Conservation (phyloP, 1,140 invertebrate genomes). For the Stenopsyche tienmushanensis region DNA sequence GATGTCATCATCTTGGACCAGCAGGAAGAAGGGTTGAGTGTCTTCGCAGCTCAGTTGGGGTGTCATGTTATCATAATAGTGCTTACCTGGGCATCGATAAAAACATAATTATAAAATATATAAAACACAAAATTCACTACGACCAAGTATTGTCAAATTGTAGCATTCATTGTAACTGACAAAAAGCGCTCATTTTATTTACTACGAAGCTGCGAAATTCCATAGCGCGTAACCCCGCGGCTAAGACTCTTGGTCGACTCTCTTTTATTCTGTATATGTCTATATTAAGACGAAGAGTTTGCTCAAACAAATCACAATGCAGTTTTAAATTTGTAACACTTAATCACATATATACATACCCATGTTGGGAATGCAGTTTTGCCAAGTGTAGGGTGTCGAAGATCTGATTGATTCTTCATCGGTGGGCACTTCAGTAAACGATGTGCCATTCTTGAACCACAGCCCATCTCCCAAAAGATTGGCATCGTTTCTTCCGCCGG, state of each 20-base stretch:
- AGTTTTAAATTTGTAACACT: background rate
- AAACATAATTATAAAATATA: background rate
- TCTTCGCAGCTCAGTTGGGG: slow-evolving; percentile 36
- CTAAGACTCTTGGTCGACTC: too few relatives aligned
- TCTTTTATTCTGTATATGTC: too few relatives aligned
- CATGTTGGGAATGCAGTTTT: slow-evolving; percentile 38
- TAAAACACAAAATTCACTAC: too few relatives aligned
- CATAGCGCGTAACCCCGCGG: too few relatives aligned
- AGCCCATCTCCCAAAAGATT: slow-evolving; percentile 30
- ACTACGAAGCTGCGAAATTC: too few relatives aligned
- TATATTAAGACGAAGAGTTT: too few relatives aligned
- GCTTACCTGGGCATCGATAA: slow-evolving; percentile 42
- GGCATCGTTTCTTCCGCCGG: slow-evolving; percentile 24
- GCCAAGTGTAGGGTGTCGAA: slow-evolving; percentile 32
- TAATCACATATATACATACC: slow-evolving; percentile 21
- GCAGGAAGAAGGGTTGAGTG: slow-evolving; percentile 31
- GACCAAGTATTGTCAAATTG: too few relatives aligned
- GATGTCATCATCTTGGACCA: slow-evolving; percentile 30
- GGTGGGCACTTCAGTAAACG: slow-evolving; percentile 27
- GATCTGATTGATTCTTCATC: slow-evolving; percentile 24
- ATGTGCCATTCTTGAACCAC: slow-evolving; percentile 32
- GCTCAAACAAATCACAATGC: background rate
- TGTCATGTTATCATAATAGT: slow-evolving; percentile 50
- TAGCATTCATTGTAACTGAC: too few relatives aligned
- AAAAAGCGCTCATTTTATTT: too few relatives aligned